Evolutionary conservation across 2,113 vertebrate species (phyloP), one percentile per base, ranked within the genome.

Genomic region (Prietella phreatophila): DNA sequence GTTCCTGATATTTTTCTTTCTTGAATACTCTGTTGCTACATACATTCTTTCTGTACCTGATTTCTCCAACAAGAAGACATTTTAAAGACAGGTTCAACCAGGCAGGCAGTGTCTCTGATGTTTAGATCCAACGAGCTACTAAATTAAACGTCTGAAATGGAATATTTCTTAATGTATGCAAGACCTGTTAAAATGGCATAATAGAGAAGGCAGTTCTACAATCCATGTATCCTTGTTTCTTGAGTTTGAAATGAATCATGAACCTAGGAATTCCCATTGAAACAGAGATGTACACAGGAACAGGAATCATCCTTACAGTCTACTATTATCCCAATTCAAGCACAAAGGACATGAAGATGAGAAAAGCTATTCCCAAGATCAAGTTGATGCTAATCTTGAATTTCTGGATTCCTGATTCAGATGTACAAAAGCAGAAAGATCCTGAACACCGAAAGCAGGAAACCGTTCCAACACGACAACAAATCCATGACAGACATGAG

Each of bases 61-160:
- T 89, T 89, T 78, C 86, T 90, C 89, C 91, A 92, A 87, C 92
- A 92, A 30, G 91, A 88, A 22, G 91, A 85, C 92, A 92, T 92
- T 65, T 79, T 88, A 27, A 65, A n/a, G 42, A 79, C 25, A 89
- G 81, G 60, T 82, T 82, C 17, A 27, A 55, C 42, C 47, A 78
- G 69, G 50, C 85, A 87, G 80, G 78, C 61, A 86, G 81, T 84
- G 65, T 55, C 85, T 89, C 85, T 56, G 76, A 84, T 65, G 36
- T 39, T 84, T 71, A n/a, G 30, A 84, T 78, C 53, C 60, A 78
- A 86, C 56, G 7, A 55, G 79, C 58, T 36, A 58, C 55, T 33
- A 25, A 33, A 22, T 81, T 22, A 36, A 81, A 78, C 11, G 0
- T 5, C 55, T 50, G 84, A 63, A 53, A 84, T 27, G 61, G 36